Percentiles rank a stretch among this genome's conserved stretches.
Conservation (phyloP, 2,888 invertebrate genomes). For the Acronicta aceris region DNA sequence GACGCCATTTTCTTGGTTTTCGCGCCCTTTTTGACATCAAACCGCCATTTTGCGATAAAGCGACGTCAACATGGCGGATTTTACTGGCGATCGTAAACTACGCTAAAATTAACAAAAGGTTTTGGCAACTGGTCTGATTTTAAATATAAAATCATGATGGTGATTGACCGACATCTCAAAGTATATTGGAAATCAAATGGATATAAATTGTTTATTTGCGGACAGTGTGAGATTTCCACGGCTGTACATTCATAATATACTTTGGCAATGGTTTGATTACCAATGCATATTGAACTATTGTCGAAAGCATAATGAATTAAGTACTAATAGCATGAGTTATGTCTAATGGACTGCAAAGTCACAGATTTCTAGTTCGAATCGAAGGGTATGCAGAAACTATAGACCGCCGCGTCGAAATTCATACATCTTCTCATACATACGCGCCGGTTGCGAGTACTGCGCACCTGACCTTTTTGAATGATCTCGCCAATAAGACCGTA, state of each 20-base stretch:
- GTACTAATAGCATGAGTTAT: no score
- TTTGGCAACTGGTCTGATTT: constrained; percentile 81
- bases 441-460: no score
- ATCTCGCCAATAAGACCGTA: no score
- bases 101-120: constrained; percentile 84
- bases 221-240: constrained; percentile 26
- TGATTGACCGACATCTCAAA: constrained; percentile 61
- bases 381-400: no score
- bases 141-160: constrained; percentile 82
- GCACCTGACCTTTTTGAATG: no score
- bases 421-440: no score
- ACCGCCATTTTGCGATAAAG: constrained; percentile 74
- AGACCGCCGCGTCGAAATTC: no score
- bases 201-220: constrained; percentile 47
- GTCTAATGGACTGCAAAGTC: no score
- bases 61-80: constrained; percentile 77
- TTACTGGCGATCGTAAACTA: constrained; percentile 79
- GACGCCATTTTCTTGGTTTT: constrained; percentile 65
- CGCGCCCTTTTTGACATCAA: constrained; percentile 74
- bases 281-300: no score
- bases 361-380: no score
- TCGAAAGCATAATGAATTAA: no score
- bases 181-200: constrained; percentile 48
- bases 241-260: constrained; percentile 16
- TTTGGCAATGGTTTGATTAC: no score